Evolutionary conservation across 2,888 invertebrate genomes (phyloP).

Genomic region (Dasysyrphus tricinctus): DNA sequence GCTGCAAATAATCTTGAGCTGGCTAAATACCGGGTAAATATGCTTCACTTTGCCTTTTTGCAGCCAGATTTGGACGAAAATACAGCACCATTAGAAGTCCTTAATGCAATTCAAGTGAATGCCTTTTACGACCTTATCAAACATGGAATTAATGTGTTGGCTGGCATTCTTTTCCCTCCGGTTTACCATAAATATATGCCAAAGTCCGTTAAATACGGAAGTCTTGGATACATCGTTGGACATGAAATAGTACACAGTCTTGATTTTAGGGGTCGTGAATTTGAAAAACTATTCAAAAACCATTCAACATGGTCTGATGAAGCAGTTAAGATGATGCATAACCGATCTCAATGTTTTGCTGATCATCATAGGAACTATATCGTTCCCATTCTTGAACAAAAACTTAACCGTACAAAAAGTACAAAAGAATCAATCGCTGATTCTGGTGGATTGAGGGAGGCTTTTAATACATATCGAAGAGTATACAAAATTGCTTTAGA

Average conservation of each 20-base stretch:
- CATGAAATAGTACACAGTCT: constrained; percentile 82
- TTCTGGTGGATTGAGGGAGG: constrained; percentile 79
- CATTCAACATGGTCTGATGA: constrained; percentile 78
- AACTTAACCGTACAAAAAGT: constrained; percentile 79
- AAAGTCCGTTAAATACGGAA: constrained; percentile 80
- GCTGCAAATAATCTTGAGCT: constrained; percentile 78
- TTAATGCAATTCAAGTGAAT: constrained; percentile 80
- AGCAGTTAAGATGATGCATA: constrained; percentile 77
- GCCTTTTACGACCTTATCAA: constrained; percentile 80
- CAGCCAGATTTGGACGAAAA: constrained; percentile 73
- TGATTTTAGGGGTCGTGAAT: constrained; percentile 78
- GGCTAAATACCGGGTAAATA: constrained; percentile 74
- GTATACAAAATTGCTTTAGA: constrained; percentile 76
- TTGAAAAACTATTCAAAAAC: constrained; percentile 77
- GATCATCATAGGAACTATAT: constrained; percentile 78
- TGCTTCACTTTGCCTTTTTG: constrained; percentile 78
- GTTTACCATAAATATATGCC: constrained; percentile 80
- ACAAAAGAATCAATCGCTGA: constrained; percentile 81
- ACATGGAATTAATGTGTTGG: constrained; percentile 81
- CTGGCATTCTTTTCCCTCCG: constrained; percentile 80
- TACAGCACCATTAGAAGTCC: constrained; percentile 77
- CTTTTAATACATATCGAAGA: constrained; percentile 79
- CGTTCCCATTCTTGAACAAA: constrained; percentile 80
- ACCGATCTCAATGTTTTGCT: constrained; percentile 79
- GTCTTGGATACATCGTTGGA: constrained; percentile 80